phyloP scores from a whole-genome alignment of 1,140 invertebrate genomes.

The Ceratina australensis region DNA sequence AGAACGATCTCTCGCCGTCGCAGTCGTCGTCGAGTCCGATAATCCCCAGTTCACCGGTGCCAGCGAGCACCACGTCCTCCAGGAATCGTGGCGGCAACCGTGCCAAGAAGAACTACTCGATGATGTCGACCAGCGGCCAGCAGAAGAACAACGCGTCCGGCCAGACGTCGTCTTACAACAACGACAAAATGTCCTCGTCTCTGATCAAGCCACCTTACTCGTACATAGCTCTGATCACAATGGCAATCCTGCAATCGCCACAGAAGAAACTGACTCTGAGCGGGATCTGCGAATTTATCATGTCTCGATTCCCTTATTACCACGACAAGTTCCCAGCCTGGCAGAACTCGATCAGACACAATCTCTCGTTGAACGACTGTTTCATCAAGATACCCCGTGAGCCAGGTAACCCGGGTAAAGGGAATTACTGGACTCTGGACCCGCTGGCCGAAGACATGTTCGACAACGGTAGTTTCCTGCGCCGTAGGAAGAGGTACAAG shows the following conservation, averaged over 20 bases:
- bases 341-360: constrained; percentile 99
- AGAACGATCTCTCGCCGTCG: constrained; percentile 70
- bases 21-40: constrained; percentile 68
- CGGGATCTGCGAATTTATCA: constrained; percentile 99
- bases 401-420: constrained; percentile 98
- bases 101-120: constrained; percentile 70
- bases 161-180: constrained; percentile 55
- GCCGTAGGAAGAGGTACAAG: constrained; percentile 97
- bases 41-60: constrained; percentile 61
- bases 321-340: constrained; percentile 96
- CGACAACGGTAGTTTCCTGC: constrained; percentile 98
- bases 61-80: constrained; percentile 28
- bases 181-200: constrained; percentile 75
- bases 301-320: constrained; percentile 97
- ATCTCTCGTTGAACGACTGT: constrained; percentile 98
- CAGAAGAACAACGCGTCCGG: constrained; percentile 46
- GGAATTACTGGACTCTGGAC: constrained; percentile 99
- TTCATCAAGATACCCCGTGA: constrained; percentile 99
- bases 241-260: constrained; percentile 98
- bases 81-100: constrained; percentile 47
- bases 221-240: constrained; percentile 98
- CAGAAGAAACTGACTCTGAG: constrained; percentile 97
- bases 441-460: constrained; percentile 99
- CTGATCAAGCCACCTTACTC: constrained; percentile 97
- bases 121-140: constrained; percentile 65